Percentiles rank a stretch among this genome's conserved stretches.
phyloP scores from a whole-genome alignment of 2,888 invertebrate species.

The Torymus aiolomorphi region DNA sequence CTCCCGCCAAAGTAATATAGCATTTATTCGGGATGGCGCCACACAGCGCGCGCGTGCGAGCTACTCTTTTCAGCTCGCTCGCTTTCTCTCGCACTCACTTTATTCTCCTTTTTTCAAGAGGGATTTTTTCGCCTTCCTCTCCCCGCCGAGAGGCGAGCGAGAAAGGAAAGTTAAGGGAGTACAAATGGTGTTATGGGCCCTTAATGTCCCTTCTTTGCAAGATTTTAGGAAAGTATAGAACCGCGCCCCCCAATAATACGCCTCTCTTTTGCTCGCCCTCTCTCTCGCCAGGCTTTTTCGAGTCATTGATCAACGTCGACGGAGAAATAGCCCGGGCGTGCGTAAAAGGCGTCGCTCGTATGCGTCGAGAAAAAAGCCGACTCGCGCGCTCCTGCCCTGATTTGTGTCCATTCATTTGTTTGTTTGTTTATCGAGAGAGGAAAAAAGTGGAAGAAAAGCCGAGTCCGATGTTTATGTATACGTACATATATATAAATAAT shows the following conservation, averaged over 20 bases:
- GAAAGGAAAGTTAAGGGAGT: slow-evolving; percentile 48
- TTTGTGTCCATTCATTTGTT: slow-evolving; percentile 50
- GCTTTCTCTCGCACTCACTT: not conserved
- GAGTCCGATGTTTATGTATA: not conserved
- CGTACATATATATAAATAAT: slow-evolving; percentile 22
- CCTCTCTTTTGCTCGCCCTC: slow-evolving; percentile 4
- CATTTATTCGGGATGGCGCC: slow-evolving; percentile 42
- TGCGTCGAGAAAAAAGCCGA: slow-evolving; percentile 3
- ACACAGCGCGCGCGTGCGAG: not conserved
- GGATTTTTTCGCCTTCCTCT: not conserved
- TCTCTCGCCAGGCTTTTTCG: slow-evolving; percentile 8
- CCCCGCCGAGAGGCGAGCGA: too few species aligned
- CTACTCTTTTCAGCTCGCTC: not conserved
- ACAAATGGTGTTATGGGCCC: slow-evolving; percentile 54
- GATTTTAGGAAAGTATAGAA: slow-evolving; percentile 48
- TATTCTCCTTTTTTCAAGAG: slow-evolving; percentile 8
- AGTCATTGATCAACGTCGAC: slow-evolving; percentile 54
- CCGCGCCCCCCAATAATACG: slow-evolving; percentile 45
- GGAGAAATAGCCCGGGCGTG: slow-evolving; percentile 31
- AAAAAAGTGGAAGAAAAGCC: too few species aligned
- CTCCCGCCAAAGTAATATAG: slow-evolving; percentile 30
- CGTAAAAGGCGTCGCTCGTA: slow-evolving; percentile 16
- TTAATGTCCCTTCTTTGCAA: slow-evolving; percentile 50
- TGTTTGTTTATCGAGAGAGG: slow-evolving; percentile 28
- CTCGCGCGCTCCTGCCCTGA: slow-evolving; percentile 22